These are phyloP conservation scores for Drosophila pseudoananassae DNA, from an alignment of 1,140 invertebrate genomes.

Conservation along the genomic window DNA sequence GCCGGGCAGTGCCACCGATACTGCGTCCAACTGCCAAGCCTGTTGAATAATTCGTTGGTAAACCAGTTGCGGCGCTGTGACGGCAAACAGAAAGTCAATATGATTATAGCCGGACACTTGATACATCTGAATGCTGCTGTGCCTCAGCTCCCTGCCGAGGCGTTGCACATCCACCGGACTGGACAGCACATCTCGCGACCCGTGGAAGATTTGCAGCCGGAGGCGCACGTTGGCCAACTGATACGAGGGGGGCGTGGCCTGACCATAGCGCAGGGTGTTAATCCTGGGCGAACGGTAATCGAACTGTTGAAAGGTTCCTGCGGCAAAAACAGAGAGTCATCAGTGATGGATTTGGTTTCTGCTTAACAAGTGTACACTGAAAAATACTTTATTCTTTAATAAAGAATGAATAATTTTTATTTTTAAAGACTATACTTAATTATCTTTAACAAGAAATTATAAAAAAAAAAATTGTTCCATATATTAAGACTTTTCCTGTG, in stretches of 20 bases:
- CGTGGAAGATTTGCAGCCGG: slow-evolving; percentile 67
- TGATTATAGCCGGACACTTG: slow-evolving; percentile 73
- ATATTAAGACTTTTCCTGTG: neutral
- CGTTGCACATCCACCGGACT: slow-evolving; percentile 56
- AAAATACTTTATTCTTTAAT: neutral
- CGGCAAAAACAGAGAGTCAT: slow-evolving; percentile 9
- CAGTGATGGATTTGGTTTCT: neutral
- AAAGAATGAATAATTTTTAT: neutral
- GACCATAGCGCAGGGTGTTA: slow-evolving; percentile 58
- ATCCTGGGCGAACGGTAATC: slow-evolving; percentile 54
- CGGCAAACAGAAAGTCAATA: slow-evolving; percentile 72
- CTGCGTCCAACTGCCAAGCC: slow-evolving; percentile 41
- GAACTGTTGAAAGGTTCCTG: slow-evolving; percentile 75
- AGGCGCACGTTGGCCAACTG: slow-evolving; percentile 65
- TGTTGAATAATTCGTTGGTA: slow-evolving; percentile 69
- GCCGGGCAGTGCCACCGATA: neutral
- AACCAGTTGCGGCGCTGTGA: slow-evolving; percentile 53
- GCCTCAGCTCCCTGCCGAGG: slow-evolving; percentile 43
- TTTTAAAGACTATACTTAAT: no score
- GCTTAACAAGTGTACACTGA: neutral
- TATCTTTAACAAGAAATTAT: no score
- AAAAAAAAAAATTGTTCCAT: neutral
- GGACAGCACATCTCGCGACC: slow-evolving; percentile 59
- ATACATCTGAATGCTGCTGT: slow-evolving; percentile 54
- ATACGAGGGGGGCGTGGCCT: slow-evolving; percentile 61